Base-by-base conservation (phyloP, 2,888 invertebrate genomes). In the Pachydiplax longipennis region DNA sequence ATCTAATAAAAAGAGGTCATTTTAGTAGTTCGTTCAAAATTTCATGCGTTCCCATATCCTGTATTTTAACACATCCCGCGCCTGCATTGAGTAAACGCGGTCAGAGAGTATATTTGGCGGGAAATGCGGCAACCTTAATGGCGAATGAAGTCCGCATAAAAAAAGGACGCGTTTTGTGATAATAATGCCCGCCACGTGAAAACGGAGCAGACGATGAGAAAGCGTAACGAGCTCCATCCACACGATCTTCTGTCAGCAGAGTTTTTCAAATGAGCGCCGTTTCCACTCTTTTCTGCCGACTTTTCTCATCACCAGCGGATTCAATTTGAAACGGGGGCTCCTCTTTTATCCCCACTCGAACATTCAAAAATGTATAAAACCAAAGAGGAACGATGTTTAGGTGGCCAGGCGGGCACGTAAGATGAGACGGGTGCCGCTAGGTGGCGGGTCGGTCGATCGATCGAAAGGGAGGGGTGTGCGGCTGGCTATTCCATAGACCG, bases 401-500 rank as follows among this genome's bases (percentile, higher is more conserved):
- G 18, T 58, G 82, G n/a, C 40, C 31, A 25, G 58, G 22, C 58
- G 18, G 37, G 22, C 87, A 61, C 37, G 87, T 61, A 87, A 87
- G 61, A 61, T 61, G 87, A 61, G 87, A 87, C 61, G 87, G 87
- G 61, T 10, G 87, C 58, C 83, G 58, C 15, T 58, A 83, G 83
- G 87, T 40, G 87, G 65, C 87, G n/a, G 87, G 87, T 61, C 61
- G 87, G 61, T 61, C 87, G 87, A 87, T 87, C 61, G 87, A 83
- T 83, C 80, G 83, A 35, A 31, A 58, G 35, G 18, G 83, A 18
- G 18, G 31, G 80, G 13, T 12, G 31, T 80, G 31, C 48, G 82
- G 82, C 82, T 82, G 82, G 82, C 82, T 44, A 82, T 82, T 13
- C 82, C 48, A n/a, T n/a, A 82, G 83, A 83, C 58, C 31, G 58